Conservation (phyloP, 2,113 vertebrate species). For the Chauna torquata region DNA sequence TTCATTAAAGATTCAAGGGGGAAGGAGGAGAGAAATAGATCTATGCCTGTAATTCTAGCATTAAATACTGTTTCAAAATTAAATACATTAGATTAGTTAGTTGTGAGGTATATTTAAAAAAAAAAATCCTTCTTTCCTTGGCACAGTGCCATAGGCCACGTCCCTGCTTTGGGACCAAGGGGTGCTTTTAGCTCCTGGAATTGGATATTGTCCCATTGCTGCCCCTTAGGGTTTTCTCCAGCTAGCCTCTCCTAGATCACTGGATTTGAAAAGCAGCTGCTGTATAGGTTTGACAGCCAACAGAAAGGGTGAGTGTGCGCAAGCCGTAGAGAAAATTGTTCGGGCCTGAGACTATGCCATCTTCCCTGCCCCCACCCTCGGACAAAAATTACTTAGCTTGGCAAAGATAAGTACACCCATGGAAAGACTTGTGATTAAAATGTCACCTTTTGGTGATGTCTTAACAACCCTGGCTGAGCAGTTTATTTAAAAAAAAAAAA, state of each 20-base stretch:
- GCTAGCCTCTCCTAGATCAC: not conserved
- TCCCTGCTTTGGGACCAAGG: not conserved
- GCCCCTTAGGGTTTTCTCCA: not conserved
- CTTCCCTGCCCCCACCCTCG: not conserved
- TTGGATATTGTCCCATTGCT: not conserved
- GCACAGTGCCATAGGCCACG: not conserved
- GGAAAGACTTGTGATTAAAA: constrained; percentile 14
- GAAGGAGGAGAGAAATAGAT: not conserved
- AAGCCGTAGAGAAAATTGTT: not conserved
- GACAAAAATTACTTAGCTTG: constrained; percentile 36
- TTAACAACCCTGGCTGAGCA: not conserved
- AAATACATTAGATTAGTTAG: not conserved
- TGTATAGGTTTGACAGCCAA: constrained; percentile 9
- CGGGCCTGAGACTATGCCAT: constrained; percentile 22
- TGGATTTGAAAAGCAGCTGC: constrained; percentile 40
- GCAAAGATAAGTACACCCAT: constrained; percentile 8
- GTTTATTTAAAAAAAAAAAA: not conserved
- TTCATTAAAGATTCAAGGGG: not conserved
- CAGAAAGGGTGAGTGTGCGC: constrained; percentile 34
- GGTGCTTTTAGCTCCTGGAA: not conserved
- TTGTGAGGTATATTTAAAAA: not conserved
- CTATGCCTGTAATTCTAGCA: not conserved
- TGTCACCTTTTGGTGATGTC: constrained; percentile 9
- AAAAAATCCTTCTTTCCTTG: not conserved
- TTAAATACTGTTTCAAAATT: not conserved